These are phyloP conservation scores for Morone saxatilis DNA, from an alignment of 2,113 vertebrate species.

Conservation along the genomic window DNA sequence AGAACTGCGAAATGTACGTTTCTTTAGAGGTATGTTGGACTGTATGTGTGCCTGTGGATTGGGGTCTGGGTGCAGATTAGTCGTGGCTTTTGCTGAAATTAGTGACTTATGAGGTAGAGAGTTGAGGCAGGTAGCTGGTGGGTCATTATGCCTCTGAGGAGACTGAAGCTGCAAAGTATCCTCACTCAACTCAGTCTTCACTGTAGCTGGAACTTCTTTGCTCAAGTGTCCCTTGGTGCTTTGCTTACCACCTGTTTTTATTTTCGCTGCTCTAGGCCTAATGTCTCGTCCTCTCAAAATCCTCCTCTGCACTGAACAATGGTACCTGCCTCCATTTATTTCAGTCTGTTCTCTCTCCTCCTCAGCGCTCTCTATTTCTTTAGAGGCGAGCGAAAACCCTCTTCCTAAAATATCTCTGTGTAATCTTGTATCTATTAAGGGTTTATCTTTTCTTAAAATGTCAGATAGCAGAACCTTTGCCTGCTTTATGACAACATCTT, in stretches of 20 bases:
- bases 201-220: neutral
- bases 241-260: constrained; percentile 46
- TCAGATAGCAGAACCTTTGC: constrained; percentile 81
- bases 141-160: constrained; percentile 20
- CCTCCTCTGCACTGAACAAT: constrained; percentile 17
- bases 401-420: constrained; percentile 20
- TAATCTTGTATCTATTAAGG: constrained; percentile 37
- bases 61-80: constrained; percentile 54
- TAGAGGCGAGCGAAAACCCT: constrained; percentile 26
- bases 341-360: constrained; percentile 18
- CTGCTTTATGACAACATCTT: constrained; percentile 78
- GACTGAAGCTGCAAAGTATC: constrained; percentile 22
- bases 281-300: constrained; percentile 31
- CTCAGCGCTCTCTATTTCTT: constrained; percentile 30
- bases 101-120: constrained; percentile 69
- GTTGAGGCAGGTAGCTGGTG: constrained; percentile 42
- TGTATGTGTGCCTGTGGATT: constrained; percentile 75
- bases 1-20: constrained; percentile 83
- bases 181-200: constrained; percentile 11
- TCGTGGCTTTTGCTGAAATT: constrained; percentile 33
- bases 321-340: constrained; percentile 43
- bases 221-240: constrained; percentile 18
- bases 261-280: constrained; percentile 51
- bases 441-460: constrained; percentile 74
- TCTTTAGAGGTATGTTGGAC: constrained; percentile 86